phyloP scores from a whole-genome alignment of 2,888 invertebrate genomes.

The Eremobia ochroleuca region DNA sequence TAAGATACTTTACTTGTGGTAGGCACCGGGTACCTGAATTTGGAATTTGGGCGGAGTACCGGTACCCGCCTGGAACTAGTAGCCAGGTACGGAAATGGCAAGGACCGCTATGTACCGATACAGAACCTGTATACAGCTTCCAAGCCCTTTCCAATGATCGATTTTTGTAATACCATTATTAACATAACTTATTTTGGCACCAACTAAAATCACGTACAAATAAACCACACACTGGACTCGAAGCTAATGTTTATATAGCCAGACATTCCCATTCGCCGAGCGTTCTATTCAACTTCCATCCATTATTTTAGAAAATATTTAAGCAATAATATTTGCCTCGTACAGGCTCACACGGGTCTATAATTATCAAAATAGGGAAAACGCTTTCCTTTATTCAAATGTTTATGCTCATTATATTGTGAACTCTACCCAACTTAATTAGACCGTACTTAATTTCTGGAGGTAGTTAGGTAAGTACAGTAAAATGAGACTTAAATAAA shows the following conservation, averaged over 20 bases:
- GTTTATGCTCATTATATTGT: constrained; percentile 6
- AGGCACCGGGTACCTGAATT: too few relatives aligned
- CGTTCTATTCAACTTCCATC: background rate
- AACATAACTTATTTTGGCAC: background rate
- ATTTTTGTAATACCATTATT: background rate
- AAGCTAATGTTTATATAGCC: constrained; percentile 5
- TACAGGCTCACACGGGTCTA: background rate
- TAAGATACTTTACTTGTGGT: too few relatives aligned
- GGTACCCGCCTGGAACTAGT: too few relatives aligned
- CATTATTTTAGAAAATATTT: constrained; percentile 2
- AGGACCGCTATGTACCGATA: too few relatives aligned
- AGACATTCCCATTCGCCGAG: background rate
- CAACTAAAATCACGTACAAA: background rate
- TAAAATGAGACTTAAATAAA: background rate
- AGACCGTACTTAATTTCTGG: constrained; percentile 14
- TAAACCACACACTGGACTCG: background rate
- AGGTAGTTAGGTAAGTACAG: background rate
- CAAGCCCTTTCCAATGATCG: too few relatives aligned
- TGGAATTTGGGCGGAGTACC: too few relatives aligned
- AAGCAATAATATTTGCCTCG: background rate
- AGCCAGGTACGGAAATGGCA: too few relatives aligned
- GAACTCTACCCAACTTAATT: constrained; percentile 15
- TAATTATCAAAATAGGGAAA: constrained; percentile 4
- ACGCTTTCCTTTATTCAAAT: constrained; percentile 22
- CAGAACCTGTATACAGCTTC: too few relatives aligned